These are phyloP conservation scores for Enteromius argenteus DNA, from an alignment of 2,797 vertebrate species.

Conservation along the genomic window DNA sequence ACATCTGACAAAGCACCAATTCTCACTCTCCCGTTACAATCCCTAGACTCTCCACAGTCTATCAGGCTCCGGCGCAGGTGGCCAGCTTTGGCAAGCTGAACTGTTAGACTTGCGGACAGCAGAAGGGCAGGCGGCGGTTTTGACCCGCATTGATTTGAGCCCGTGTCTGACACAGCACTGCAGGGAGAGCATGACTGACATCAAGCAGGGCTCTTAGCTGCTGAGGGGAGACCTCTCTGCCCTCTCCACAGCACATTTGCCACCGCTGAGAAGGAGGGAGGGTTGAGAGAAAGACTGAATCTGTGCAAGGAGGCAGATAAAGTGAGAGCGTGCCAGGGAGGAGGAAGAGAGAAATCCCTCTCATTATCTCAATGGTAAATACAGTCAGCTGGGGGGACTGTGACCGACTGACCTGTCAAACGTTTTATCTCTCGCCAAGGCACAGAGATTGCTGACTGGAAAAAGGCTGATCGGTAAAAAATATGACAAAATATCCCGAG, in stretches of 20 bases:
- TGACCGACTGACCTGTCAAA: conserved; percentile 46
- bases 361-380: conserved; percentile 71
- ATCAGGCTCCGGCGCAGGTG: conserved; percentile 35
- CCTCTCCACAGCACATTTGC: conserved; percentile 46
- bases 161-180: conserved; percentile 66
- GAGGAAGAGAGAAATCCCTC: conserved; percentile 69
- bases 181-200: conserved; percentile 68
- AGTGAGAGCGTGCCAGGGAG: conserved; percentile 46
- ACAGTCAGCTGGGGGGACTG: conserved; percentile 47
- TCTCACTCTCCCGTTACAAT: conserved; percentile 27
- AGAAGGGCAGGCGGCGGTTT: conserved; percentile 41
- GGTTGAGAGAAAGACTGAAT: conserved; percentile 19
- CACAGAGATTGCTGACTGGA: neutral
- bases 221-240: conserved; percentile 46
- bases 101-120: conserved; percentile 34
- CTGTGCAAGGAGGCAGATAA: conserved; percentile 8
- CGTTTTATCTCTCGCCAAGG: conserved; percentile 34
- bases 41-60: conserved; percentile 30
- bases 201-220: conserved; percentile 62
- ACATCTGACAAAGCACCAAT: conserved; percentile 31
- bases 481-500: conserved; percentile 1
- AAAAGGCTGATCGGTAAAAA: conserved; percentile 18
- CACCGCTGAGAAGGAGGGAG: conserved; percentile 27
- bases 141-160: conserved; percentile 70
- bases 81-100: conserved; percentile 34